These are phyloP conservation scores for Megaustenia siamemsis DNA, from an alignment of 2,888 invertebrate genomes.

Conservation along the genomic window DNA sequence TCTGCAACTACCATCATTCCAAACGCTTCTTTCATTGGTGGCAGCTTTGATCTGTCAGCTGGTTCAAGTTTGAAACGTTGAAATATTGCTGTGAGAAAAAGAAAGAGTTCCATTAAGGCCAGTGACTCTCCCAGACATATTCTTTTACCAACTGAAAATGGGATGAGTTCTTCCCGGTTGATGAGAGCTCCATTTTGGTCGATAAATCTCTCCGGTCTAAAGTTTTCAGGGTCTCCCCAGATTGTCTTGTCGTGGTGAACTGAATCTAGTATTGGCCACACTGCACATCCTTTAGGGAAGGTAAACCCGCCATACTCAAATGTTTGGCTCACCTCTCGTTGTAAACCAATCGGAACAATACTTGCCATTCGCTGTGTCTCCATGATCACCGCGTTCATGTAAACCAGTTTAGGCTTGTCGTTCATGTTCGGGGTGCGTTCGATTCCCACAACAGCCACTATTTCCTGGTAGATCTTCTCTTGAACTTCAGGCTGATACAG, in stretches of 20 bases:
- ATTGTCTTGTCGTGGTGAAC: slow-evolving; percentile 57
- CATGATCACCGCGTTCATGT: slow-evolving; percentile 64
- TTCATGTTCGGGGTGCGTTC: slow-evolving; percentile 51
- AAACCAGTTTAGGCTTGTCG: slow-evolving; percentile 52
- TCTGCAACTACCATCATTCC: not conserved
- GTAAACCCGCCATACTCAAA: slow-evolving; percentile 57
- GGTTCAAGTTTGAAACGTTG: slow-evolving; percentile 20
- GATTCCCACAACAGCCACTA: slow-evolving; percentile 73
- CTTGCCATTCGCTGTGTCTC: slow-evolving; percentile 63
- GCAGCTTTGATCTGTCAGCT: not conserved
- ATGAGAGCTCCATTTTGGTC: slow-evolving; percentile 40
- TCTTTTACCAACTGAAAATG: not conserved
- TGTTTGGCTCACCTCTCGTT: slow-evolving; percentile 61
- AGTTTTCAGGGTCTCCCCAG: slow-evolving; percentile 46
- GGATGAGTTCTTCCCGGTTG: slow-evolving; percentile 27
- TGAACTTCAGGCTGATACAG: slow-evolving; percentile 86
- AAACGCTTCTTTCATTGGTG: not conserved
- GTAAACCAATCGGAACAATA: slow-evolving; percentile 59
- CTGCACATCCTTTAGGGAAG: slow-evolving; percentile 64
- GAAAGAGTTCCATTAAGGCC: not conserved
- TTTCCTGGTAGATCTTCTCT: slow-evolving; percentile 50
- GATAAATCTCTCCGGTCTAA: slow-evolving; percentile 62
- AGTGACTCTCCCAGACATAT: not conserved
- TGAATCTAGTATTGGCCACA: slow-evolving; percentile 60
- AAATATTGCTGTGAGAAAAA: slow-evolving; percentile 2